These are phyloP conservation scores for Cyanoramphus novaezelandiae DNA, from an alignment of 2,113 vertebrate genomes.

Conservation along the genomic window DNA sequence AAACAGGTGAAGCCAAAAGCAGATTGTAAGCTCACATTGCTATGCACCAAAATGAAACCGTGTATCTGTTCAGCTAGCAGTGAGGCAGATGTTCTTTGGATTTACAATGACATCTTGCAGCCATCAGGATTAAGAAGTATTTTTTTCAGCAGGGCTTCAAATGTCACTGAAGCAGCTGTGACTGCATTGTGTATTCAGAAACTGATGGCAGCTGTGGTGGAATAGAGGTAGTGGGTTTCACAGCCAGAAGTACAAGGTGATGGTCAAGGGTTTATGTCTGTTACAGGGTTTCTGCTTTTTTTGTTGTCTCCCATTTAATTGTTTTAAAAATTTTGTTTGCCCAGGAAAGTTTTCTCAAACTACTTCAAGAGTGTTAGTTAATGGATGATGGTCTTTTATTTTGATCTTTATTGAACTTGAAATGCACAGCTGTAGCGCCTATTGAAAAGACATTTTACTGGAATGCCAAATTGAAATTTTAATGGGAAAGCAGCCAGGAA, in stretches of 20 bases:
- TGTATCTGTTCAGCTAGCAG: background rate
- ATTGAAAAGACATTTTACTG: background rate
- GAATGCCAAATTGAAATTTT: background rate
- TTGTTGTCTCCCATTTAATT: background rate
- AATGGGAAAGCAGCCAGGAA: background rate
- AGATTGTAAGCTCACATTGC: conserved; percentile 3
- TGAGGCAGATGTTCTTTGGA: conserved; percentile 35
- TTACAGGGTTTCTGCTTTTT: background rate
- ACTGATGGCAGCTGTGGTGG: background rate
- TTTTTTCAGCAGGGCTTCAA: background rate
- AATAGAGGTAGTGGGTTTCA: background rate
- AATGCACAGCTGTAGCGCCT: background rate
- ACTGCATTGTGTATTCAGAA: background rate
- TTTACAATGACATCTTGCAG: conserved; percentile 27
- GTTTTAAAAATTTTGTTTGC: background rate
- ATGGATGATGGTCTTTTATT: background rate
- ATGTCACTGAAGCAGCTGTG: conserved; percentile 6
- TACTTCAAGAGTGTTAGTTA: background rate
- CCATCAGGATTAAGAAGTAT: background rate
- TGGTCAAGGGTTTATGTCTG: background rate
- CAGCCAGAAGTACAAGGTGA: background rate
- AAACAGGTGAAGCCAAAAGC: conserved; percentile 40
- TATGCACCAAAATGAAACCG: conserved; percentile 30
- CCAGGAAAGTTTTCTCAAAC: background rate
- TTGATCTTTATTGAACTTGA: background rate